A percentile compares a stretch with the other conserved stretches of the same genome.
Conservation (phyloP, 1,140 invertebrate species). For the Pseudomyrmex gracilis region DNA sequence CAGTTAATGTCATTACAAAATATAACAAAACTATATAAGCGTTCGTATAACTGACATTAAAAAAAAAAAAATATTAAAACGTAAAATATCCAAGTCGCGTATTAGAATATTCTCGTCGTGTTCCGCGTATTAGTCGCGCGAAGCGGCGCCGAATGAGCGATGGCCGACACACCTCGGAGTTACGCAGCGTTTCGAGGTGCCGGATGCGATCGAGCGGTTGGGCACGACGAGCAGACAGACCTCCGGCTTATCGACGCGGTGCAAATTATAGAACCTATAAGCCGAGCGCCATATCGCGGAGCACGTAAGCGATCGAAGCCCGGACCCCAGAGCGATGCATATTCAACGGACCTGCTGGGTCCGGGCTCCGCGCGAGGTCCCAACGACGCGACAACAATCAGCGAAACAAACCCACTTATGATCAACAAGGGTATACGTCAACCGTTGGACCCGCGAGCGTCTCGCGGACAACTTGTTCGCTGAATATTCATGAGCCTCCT, state of each 20-base stretch:
- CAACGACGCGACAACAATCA: conserved; percentile 80
- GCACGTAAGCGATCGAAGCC: conserved; percentile 31
- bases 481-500: conserved; percentile 81
- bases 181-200: conserved; percentile 60
- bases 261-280: conserved; percentile 75
- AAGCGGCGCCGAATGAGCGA: conserved; percentile 37
- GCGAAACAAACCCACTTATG: conserved; percentile 83
- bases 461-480: conserved; percentile 79
- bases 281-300: conserved; percentile 67
- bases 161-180: conserved; percentile 45
- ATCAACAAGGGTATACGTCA: conserved; percentile 82
- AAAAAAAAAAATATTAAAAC: not conserved
- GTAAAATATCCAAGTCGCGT: not conserved
- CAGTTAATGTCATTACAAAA: not conserved
- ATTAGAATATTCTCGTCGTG: not conserved
- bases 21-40: no score
- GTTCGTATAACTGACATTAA: not conserved
- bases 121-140: not conserved
- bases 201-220: conserved; percentile 41
- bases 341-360: conserved; percentile 74
- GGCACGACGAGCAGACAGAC: conserved; percentile 28
- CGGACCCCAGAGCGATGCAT: conserved; percentile 70
- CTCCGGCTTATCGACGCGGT: conserved; percentile 66
- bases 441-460: conserved; percentile 72
- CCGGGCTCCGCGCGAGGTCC: conserved; percentile 18